Conservation (phyloP, 2,797 vertebrate genomes). For the Phalloptychus januarius region DNA sequence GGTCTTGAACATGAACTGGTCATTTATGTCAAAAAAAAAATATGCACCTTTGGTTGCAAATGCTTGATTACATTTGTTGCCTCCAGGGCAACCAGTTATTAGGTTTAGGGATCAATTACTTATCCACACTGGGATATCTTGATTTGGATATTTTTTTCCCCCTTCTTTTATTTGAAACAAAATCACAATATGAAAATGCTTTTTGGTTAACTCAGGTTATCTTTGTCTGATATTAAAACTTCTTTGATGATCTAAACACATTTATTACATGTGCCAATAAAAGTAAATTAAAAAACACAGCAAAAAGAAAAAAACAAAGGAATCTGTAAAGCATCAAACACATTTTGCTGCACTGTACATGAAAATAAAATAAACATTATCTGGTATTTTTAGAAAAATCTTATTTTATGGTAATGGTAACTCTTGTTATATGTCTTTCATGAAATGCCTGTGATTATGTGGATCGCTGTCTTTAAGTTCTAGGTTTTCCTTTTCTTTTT, state of each 20-base stretch:
- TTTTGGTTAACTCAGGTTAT: background rate
- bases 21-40: background rate
- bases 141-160: background rate
- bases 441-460: background rate
- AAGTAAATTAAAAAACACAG: background rate
- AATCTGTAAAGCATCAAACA: background rate
- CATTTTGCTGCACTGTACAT: slow-evolving; percentile 1
- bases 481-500: background rate
- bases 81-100: background rate
- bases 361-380: background rate
- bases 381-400: background rate
- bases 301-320: background rate
- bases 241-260: background rate
- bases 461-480: slow-evolving; percentile 16
- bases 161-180: background rate
- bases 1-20: background rate
- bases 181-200: background rate
- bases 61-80: background rate
- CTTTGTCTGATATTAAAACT: background rate
- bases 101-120: background rate
- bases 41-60: background rate
- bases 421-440: background rate
- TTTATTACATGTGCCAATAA: background rate
- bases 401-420: background rate
- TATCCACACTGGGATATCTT: background rate